Conservation (phyloP, 2,113 vertebrate species). For the Psilopsiagon aurifrons region DNA sequence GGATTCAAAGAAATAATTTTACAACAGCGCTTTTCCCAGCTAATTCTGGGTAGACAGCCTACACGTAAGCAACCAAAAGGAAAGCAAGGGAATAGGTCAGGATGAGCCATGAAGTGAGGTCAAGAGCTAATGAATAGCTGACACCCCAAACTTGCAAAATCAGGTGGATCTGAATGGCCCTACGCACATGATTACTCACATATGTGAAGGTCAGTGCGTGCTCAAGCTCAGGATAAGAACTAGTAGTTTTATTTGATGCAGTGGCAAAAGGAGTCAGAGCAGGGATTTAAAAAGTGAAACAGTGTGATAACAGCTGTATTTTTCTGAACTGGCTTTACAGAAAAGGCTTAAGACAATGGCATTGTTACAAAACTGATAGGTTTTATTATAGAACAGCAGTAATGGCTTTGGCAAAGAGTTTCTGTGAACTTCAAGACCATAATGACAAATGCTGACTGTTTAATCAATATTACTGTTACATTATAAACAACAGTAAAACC, state of each 20-base stretch:
- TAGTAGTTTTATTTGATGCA: constrained; percentile 16
- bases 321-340: neutral
- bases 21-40: neutral
- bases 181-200: neutral
- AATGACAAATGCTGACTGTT: neutral
- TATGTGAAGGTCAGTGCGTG: neutral
- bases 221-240: neutral
- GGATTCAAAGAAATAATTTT: constrained; percentile 32
- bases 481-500: neutral
- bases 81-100: neutral
- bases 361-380: neutral
- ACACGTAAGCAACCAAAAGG: neutral
- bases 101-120: neutral
- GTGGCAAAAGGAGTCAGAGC: neutral
- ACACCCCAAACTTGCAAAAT: neutral
- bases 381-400: neutral
- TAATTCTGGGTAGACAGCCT: neutral
- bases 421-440: neutral
- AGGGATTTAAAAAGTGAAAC: neutral
- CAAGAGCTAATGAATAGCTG: constrained; percentile 33
- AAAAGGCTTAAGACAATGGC: neutral
- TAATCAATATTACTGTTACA: neutral
- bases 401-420: neutral
- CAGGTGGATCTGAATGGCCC: neutral
- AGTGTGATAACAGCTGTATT: neutral